Evolutionary conservation across 2,888 invertebrate genomes (phyloP).

Genomic region (Theodoxus fluviatilis): DNA sequence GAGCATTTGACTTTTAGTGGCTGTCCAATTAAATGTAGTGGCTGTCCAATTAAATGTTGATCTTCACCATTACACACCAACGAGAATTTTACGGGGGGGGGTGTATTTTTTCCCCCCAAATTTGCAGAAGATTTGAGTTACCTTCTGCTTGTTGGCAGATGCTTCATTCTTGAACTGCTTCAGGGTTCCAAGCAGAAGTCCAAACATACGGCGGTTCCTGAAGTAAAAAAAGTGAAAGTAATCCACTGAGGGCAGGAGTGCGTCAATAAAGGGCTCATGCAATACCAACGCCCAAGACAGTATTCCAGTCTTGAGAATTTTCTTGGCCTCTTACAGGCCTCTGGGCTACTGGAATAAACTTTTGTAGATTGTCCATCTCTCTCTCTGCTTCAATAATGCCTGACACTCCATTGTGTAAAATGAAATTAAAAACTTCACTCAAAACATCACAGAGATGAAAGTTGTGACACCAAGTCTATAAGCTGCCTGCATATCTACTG

Average conservation of each 20-base stretch:
- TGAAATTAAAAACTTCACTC: too few relatives aligned
- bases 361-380: too few relatives aligned
- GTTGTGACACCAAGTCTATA: too few relatives aligned
- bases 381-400: too few relatives aligned
- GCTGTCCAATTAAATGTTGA: neutral
- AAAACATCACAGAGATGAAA: too few relatives aligned
- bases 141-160: conserved; percentile 84
- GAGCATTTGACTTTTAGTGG: neutral
- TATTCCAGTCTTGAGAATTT: too few relatives aligned
- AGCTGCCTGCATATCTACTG: too few relatives aligned
- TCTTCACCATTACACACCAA: neutral
- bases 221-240: conserved; percentile 30
- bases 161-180: conserved; percentile 96
- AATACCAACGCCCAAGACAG: neutral
- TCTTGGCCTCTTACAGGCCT: too few relatives aligned
- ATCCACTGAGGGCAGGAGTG: neutral
- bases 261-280: too few relatives aligned
- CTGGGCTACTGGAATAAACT: too few relatives aligned
- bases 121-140: conserved; percentile 52
- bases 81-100: neutral
- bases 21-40: neutral
- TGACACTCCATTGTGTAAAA: too few relatives aligned
- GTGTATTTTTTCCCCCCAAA: neutral
- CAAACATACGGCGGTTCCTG: conserved; percentile 94
- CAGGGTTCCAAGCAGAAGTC: conserved; percentile 90